Evolutionary conservation across 2,888 invertebrate genomes (phyloP), one percentile per base, ranked within the genome.

Genomic region (Andrena hattorfiana): DNA sequence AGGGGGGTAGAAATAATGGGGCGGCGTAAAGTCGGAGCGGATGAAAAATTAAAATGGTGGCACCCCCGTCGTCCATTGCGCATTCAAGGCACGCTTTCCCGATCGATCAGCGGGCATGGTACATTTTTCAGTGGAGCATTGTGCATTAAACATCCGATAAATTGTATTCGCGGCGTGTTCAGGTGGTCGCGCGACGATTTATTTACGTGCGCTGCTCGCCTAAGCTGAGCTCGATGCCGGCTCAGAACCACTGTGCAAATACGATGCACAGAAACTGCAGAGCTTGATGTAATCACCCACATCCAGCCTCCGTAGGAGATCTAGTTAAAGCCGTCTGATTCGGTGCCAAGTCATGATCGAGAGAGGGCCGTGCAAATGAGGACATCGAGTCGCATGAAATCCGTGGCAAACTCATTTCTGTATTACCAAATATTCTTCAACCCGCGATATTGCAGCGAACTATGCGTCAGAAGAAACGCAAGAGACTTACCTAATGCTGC

Each of bases 31-130:
- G 69, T 35, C 79, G 69, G 26, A 62, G 64, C 35, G 83, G 83
- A 80, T 88, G 86, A 86, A 86, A 88, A 85, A 86, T 86, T 87
- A 85, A 86, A 62, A 6, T 28, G 62, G 30, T 23, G 63, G 49
- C 69, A 30, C 54, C 68, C 28, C 42, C 3, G 56, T 42, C 63
- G 51, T 48, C 63, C 20, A 28, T 73, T 84, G 60, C 59, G 42
- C 62, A 85, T 75, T 85, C 85, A 77, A 66, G 75, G 75, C 85
- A 80, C 77, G 82, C 54, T 77, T 66, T 64, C 60, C 51, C 75
- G 69, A 87, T 82, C 83, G 82, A 86, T 85, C 82, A 82, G 35
- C 48, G 10, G 35, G 26, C 49, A 20, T 48, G 42, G 69, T 80
- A 63, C 64, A 75, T 87, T 86, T 86, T 68, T 77, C 74, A 77